Base-by-base conservation (phyloP, 2,797 vertebrate species). In the Sebastiscus albofasciatus region DNA sequence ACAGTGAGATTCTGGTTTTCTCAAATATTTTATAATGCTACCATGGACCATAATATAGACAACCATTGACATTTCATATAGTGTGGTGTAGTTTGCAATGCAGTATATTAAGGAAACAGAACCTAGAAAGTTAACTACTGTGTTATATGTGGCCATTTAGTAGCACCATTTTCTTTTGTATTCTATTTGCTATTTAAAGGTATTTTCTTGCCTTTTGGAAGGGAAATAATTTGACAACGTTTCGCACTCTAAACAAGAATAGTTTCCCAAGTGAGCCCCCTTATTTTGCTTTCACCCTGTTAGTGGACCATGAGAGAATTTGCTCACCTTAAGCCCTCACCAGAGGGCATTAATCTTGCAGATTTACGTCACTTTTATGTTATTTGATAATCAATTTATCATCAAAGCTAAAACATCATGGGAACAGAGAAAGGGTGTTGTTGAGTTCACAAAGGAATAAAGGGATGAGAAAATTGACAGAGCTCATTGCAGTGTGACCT, bases 371-470 rank as follows among this genome's bases (percentile, higher is more conserved):
- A 67, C 75, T 89, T 88, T 85, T 82, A 81, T 85, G 82, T 75
- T 80, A 86, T 86, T 86, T 91, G 64, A 88, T 88, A 80, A 87
- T 83, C 76, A 80, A 69, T 87, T 88, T 75, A 87, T 77, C 80
- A 89, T 89, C 83, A 88, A 87, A 92, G 64, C 36, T n/a, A 26
- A 59, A 81, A 70, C 61, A 69, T 49, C 72, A 75, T 86, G 72
- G 77, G 78, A 86, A 89, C 77, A 84, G 77, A 77, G 82, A 86
- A 83, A 66, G 68, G 62, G 49, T 87, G 75, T 69, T 55, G 67
- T 67, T 55, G 67, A 52, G 67, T 85, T 86, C 39, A 74, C 36
- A 87, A 84, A 89, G 72, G 52, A 78, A 74, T 52, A 60, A 29
- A 54, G 29, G 64, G 56, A 66, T 88, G 67, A 84, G 76, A 46